Evolutionary conservation across 2,113 vertebrate genomes (phyloP), one percentile per base, ranked within the genome.

Genomic region (Pungitius pungitius): DNA sequence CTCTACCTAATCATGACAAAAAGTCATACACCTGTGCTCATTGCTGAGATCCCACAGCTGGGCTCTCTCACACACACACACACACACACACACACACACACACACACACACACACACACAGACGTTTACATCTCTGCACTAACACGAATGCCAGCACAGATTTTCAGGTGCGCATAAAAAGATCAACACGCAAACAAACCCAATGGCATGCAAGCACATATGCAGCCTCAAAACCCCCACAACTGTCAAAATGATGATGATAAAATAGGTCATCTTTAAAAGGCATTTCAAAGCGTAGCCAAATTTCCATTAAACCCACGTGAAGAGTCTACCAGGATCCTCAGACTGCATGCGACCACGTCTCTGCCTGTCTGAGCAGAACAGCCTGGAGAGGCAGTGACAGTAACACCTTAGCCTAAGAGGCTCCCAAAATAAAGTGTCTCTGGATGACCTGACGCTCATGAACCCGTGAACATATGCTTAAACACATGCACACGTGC

Each of bases 381-480:
- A 71, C 64, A 72, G 85, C 82, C 75, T 15, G 74, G 77, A 78
- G 82, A 84, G 64, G 49, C 54, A 71, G 69, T 81, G 80, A 80
- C 88, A 83, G 86, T 59, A 75, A 86, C 91, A 90, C 91, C 88
- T 91, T 74, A 66, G 74, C 73, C 75, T 88, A 84, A 92, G 78
- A 90, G 84, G 66, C 72, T 89, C 89, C 82, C 67, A 74, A 80
- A 89, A 84, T 89, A 89, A 89, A 79, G 77, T 79, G 75, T 80
- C 52, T 86, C 42, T 73, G 73, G 75, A 84, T 79, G 83, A 85
- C 76, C 72, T 60, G 58, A 76, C 47, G 49, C 80, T 83, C 73
- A 65, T 67, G 37, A 85, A 73, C 69, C 75, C 69, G 71, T 52
- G 59, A 87, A 81, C 82, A 81, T 70, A 87, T 62, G 68, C 77